Evolutionary conservation across 2,797 vertebrate genomes (phyloP).

Genomic region (Acomys russatus): DNA sequence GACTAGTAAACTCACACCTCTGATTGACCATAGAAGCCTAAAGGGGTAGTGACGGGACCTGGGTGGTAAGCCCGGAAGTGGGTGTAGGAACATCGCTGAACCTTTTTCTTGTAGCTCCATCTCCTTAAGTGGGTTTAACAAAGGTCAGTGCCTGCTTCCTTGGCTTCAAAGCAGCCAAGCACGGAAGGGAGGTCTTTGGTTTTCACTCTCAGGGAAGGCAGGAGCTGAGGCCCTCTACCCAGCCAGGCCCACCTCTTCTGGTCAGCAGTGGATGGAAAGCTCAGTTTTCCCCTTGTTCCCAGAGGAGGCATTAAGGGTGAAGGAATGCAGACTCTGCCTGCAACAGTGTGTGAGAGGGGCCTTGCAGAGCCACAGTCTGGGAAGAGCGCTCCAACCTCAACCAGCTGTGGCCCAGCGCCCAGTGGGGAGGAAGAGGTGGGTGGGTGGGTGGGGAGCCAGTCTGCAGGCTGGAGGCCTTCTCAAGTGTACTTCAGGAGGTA

Average conservation of each 20-base stretch:
- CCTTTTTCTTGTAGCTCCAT: neutral
- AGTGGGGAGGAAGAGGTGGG: constrained; percentile 21
- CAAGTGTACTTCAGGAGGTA: neutral
- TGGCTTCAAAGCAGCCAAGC: constrained; percentile 58
- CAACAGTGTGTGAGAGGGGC: constrained; percentile 72
- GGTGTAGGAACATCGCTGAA: neutral
- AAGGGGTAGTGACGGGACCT: neutral
- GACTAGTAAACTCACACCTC: neutral
- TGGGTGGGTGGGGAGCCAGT: neutral
- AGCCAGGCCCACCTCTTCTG: constrained; percentile 49
- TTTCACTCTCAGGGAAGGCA: constrained; percentile 64
- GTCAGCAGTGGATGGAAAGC: constrained; percentile 59
- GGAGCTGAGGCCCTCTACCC: constrained; percentile 51
- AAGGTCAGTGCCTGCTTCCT: constrained; percentile 1
- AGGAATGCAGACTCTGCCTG: constrained; percentile 86
- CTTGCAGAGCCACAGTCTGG: constrained; percentile 75
- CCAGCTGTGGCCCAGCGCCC: constrained; percentile 70
- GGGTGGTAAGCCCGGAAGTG: neutral
- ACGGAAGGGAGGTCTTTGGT: constrained; percentile 51
- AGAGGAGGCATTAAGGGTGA: constrained; percentile 86
- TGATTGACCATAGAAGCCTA: neutral
- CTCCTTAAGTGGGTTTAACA: constrained; percentile 4
- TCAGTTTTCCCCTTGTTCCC: constrained; percentile 87
- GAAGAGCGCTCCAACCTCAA: constrained; percentile 52
- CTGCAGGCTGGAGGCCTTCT: neutral